A percentile compares a stretch with the other conserved stretches of the same genome.
These are phyloP conservation scores for Aptenodytes patagonicus DNA, from an alignment of 2,113 vertebrate species.

Conservation along the genomic window DNA sequence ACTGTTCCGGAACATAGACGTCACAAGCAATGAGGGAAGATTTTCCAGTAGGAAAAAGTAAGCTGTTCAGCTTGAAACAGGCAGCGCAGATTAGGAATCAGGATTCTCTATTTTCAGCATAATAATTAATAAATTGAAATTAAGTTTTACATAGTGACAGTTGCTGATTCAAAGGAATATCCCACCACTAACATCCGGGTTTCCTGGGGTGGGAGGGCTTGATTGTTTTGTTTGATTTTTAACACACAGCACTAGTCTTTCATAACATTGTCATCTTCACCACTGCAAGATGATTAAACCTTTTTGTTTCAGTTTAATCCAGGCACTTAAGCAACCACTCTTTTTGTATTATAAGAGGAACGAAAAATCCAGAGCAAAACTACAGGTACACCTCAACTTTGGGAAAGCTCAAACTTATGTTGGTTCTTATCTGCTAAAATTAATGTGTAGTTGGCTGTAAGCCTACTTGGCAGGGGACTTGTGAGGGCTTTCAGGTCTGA, in stretches of 20 bases:
- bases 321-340: neutral
- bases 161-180: neutral
- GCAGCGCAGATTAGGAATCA: neutral
- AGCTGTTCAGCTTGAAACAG: neutral
- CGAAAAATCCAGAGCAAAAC: neutral
- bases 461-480: neutral
- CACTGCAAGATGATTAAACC: neutral
- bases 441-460: neutral
- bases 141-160: neutral
- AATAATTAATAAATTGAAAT: neutral
- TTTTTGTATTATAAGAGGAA: neutral
- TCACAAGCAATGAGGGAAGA: neutral
- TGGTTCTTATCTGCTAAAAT: neutral
- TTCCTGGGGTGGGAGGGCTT: neutral
- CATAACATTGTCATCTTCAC: neutral
- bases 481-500: neutral
- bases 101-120: neutral
- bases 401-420: neutral
- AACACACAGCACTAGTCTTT: neutral
- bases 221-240: neutral
- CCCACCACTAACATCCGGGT: neutral
- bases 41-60: neutral
- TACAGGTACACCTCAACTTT: neutral
- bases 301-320: neutral
- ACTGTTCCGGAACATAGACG: fast-evolving